Conservation (phyloP, 2,888 invertebrate genomes). For the Anticlea derivata region DNA sequence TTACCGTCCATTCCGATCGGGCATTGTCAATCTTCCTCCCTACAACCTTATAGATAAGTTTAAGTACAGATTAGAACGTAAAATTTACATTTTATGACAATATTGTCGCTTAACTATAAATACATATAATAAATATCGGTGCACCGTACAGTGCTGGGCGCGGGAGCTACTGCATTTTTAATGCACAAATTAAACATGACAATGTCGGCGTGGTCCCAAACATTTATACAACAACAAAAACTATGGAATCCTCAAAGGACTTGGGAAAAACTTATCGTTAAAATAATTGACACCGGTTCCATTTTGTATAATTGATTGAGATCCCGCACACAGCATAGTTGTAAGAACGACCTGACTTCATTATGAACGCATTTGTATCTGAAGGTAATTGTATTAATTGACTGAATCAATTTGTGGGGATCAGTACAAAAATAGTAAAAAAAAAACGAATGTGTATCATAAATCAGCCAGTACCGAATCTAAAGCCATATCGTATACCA, state of each 20-base stretch:
- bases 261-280: constrained; percentile 33
- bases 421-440: background rate
- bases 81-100: constrained; percentile 48
- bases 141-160: constrained; percentile 32
- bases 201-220: constrained; percentile 25
- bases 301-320: constrained; percentile 17
- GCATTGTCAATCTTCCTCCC: constrained; percentile 23
- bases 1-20: constrained; percentile 1
- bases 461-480: constrained; percentile 18
- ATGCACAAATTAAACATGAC: constrained; percentile 32
- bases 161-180: constrained; percentile 32
- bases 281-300: constrained; percentile 48
- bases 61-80: constrained; percentile 60
- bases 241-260: constrained; percentile 36
- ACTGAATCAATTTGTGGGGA: background rate
- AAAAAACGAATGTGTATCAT: constrained; percentile 25
- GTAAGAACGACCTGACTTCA: constrained; percentile 17
- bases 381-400: constrained; percentile 1
- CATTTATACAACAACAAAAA: constrained; percentile 9
- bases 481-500: constrained; percentile 47
- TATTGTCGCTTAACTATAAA: constrained; percentile 40
- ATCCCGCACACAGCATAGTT: constrained; percentile 30
- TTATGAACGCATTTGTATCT: constrained; percentile 18
- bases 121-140: constrained; percentile 32
- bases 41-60: constrained; percentile 26